These are phyloP conservation scores for Drosophila pseudotakahashii DNA, from an alignment of 2,888 invertebrate genomes.

Conservation along the genomic window DNA sequence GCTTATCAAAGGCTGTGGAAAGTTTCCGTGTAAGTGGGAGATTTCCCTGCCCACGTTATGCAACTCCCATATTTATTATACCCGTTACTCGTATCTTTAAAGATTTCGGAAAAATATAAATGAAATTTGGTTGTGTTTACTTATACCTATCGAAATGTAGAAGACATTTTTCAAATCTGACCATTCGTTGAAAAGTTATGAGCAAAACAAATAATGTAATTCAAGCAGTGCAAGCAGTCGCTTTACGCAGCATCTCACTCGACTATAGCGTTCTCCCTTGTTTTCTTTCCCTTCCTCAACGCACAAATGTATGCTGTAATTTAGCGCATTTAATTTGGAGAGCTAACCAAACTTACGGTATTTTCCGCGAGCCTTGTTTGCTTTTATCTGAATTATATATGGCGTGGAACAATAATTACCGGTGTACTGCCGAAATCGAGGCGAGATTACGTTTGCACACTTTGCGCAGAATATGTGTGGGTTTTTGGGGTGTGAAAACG, in stretches of 20 bases:
- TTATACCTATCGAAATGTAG: no score
- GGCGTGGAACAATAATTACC: slow-evolving; percentile 33
- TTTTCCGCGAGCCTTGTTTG: slow-evolving; percentile 24
- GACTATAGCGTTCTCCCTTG: no score
- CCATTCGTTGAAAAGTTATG: no score
- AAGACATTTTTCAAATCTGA: no score
- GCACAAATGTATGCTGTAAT: slow-evolving; percentile 46
- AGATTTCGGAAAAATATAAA: no score
- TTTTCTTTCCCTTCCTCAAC: background rate
- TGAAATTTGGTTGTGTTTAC: no score
- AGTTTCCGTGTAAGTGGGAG: background rate
- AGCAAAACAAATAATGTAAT: no score
- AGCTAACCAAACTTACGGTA: slow-evolving; percentile 2
- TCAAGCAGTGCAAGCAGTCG: no score
- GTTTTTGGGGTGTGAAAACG: background rate
- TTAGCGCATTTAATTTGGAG: slow-evolving; percentile 50
- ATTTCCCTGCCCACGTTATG: slow-evolving; percentile 33
- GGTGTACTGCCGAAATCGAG: slow-evolving; percentile 1
- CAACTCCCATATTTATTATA: background rate
- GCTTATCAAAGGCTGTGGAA: slow-evolving; percentile 13
- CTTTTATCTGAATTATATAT: slow-evolving; percentile 48
- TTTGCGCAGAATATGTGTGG: slow-evolving; percentile 5
- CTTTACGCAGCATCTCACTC: no score
- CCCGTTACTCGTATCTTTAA: no score
- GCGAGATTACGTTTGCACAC: slow-evolving; percentile 40